A percentile compares a stretch with the other conserved stretches of the same genome.
Conservation (phyloP, 2,797 vertebrate species). For the Brachyrhaphis roseni region DNA sequence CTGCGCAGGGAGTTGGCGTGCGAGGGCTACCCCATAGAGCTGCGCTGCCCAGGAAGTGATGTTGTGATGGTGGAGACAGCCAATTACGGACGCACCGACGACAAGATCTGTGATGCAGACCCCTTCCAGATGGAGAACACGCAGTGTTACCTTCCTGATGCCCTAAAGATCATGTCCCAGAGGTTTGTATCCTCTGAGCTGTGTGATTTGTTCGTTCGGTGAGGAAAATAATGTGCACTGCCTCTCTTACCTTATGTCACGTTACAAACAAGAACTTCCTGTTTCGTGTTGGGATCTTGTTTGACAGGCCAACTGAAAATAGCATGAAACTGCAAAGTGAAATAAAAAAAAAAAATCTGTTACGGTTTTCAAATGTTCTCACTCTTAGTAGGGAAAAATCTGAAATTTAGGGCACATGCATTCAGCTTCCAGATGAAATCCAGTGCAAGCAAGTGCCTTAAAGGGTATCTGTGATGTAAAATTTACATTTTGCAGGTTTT, state of each 20-base stretch:
- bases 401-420: background rate
- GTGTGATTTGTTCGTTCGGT: background rate
- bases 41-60: conserved; percentile 91
- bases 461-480: no score
- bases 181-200: conserved; percentile 76
- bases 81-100: conserved; percentile 91
- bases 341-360: background rate
- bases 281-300: background rate
- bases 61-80: conserved; percentile 93
- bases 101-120: conserved; percentile 93
- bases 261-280: background rate
- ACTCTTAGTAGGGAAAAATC: background rate
- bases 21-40: conserved; percentile 92
- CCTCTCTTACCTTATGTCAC: background rate
- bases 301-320: background rate
- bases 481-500: no score
- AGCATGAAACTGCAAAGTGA: background rate
- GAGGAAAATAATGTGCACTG: background rate
- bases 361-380: background rate
- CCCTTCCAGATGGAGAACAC: conserved; percentile 95
- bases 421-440: background rate
- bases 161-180: conserved; percentile 93
- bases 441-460: background rate
- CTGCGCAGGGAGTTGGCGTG: conserved; percentile 91
- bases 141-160: conserved; percentile 91